Base-by-base conservation (phyloP, 2,888 invertebrate genomes). In the Nymphalis c-album region DNA sequence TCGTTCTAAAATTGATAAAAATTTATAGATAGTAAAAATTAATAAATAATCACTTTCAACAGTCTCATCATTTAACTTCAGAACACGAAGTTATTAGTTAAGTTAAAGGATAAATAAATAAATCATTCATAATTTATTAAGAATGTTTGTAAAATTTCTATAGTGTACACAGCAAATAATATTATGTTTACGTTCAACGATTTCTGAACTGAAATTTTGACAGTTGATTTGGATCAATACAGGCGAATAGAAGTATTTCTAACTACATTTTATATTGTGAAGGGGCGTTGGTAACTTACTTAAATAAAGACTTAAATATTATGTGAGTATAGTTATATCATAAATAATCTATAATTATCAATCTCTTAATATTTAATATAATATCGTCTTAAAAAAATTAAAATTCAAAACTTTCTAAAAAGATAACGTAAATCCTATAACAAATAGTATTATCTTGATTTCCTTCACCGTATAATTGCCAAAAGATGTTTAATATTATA, bases 301-400 rank as follows among this genome's bases (percentile, higher is more conserved):
- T 47, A n/a, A 18, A 64, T 20, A 35, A n/a, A 13, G n/a, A 6
- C 47, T 18, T 48, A 26, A 45, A 62, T 31, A 45, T 47, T 2
- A 53, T 7, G 69, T 71, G 68, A 69, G 71, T 68, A 22, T 31
- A 31, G 0, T 40, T 40, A 40, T 40, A 40, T 13, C 70, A 81
- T 45, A 7, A 90, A 86, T 85, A 83, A 5, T 35, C 16, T 40
- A 18, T 40, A 57, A 18, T 18, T 40, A 3, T 40, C 40, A 40
- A 57, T 40, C 8, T 10, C 17, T 40, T 40, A 31, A 10, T 31
- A n/a, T 57, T 7, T 18, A 57, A 18, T 20, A 40, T 8, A 26
- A 18, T 57, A 40, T 16, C 13, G 10, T 53, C 17, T 31, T 6
- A 55, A 55, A 55, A 18, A 18, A 48, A 50, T 10, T 1, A 10